phyloP scores from a whole-genome alignment of 2,888 invertebrate species.

The Drosophila demipolita region DNA sequence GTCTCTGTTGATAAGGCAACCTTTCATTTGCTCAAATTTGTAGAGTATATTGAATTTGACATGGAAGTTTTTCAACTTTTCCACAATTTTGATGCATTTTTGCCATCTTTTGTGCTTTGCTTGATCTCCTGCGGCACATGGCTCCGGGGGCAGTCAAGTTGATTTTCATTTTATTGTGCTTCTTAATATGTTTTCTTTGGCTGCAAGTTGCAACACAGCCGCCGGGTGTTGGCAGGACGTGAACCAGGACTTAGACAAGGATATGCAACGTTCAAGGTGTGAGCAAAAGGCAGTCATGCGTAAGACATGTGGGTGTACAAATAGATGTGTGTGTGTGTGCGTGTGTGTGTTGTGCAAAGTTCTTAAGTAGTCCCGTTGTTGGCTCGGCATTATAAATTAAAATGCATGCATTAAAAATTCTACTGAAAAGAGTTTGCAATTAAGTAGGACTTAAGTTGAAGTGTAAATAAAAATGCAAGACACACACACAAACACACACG shows the following conservation, averaged over 20 bases:
- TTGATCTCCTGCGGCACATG: conserved; percentile 20
- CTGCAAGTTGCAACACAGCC: conserved; percentile 16
- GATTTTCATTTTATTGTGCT: conserved; percentile 68
- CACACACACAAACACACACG: conserved; percentile 25
- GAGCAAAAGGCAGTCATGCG: conserved; percentile 58
- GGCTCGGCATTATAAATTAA: conserved; percentile 81
- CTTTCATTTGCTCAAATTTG: background rate
- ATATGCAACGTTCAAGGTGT: conserved; percentile 73
- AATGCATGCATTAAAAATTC: conserved; percentile 83
- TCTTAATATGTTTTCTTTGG: conserved; percentile 67
- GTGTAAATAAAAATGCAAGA: conserved; percentile 76
- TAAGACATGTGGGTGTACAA: conserved; percentile 29
- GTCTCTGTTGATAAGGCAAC: background rate
- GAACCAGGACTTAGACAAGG: conserved; percentile 65
- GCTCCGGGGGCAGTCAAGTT: conserved; percentile 34
- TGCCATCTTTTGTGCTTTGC: background rate
- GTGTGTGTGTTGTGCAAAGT: conserved; percentile 54
- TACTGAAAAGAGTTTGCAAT: conserved; percentile 79
- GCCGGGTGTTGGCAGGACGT: conserved; percentile 18
- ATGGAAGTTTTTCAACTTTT: background rate
- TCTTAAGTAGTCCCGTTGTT: conserved; percentile 70
- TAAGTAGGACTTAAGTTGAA: conserved; percentile 81
- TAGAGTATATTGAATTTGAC: conserved; percentile 1
- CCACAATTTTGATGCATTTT: conserved; percentile 4
- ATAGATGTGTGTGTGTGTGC: conserved; percentile 11